These are phyloP conservation scores for Tupaia chinensis DNA, from an alignment of 2,113 vertebrate species.

Conservation along the genomic window DNA sequence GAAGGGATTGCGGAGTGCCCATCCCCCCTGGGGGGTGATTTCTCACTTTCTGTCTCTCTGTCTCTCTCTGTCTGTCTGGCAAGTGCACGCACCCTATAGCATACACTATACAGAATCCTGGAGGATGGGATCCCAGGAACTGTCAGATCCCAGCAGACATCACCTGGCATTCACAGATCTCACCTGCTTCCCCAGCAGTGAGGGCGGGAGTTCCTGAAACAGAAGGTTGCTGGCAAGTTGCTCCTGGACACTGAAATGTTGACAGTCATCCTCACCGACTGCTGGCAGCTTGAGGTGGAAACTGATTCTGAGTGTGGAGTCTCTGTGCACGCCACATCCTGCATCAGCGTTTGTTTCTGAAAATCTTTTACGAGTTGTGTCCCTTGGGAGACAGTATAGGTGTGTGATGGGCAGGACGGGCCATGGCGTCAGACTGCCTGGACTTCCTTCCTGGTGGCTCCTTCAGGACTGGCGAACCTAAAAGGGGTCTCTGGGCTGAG, in stretches of 20 bases:
- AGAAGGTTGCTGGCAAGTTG: not conserved
- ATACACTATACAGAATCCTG: not conserved
- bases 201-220: not conserved
- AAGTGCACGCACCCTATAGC: no score
- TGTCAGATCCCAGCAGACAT: not conserved
- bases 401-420: not conserved
- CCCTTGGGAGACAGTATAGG: not conserved
- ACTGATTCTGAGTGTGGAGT: not conserved
- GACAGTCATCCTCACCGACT: not conserved
- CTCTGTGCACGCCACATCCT: not conserved
- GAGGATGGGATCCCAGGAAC: slow-evolving; percentile 40
- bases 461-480: not conserved
- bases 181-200: not conserved
- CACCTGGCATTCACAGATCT: not conserved
- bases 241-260: not conserved
- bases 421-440: not conserved
- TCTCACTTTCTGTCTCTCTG: no score
- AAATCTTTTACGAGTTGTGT: not conserved
- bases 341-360: not conserved
- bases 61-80: no score
- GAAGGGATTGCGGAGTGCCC: no score
- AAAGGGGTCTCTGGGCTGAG: not conserved
- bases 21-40: no score
- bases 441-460: not conserved
- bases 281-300: not conserved